Base-by-base conservation (phyloP, 2,888 invertebrate species). In the Tetrapedia diversipes region DNA sequence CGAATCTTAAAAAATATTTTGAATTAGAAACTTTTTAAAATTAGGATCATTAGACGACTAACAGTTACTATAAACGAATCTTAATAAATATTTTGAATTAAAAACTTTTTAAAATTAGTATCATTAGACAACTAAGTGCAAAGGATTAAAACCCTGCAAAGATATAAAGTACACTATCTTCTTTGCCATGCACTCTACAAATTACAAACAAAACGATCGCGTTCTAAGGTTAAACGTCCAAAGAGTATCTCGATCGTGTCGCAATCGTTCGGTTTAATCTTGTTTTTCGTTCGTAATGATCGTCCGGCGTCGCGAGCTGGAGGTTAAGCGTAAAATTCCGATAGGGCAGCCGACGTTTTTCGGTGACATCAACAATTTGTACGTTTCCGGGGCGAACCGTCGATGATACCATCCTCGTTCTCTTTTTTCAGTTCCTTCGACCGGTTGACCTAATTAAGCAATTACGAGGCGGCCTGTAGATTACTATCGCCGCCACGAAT, bases 361-460 rank as follows among this genome's bases (percentile, higher is more conserved):
- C 72, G 53, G 41, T 68, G 79, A 79, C 83, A 79, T 81, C 79
- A 75, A 72, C 51, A 60, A 69, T 79, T 80, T 47, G 66, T 64
- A 43, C 24, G 47, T 45, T 59, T 47, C 47, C 32, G 53, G 22
- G 41, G n/a, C n/a, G 63, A 49, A 27, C 37, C 49, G 68, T 32
- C 47, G 66, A 81, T 65, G 51, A 66, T 66, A 49, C 59, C 56
- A 60, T 76, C 34, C 60, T 60, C 51, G 70, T 29, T 75, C 65
- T n/a, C n/a, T n/a, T n/a, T n/a, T n/a, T n/a, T n/a, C n/a, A n/a
- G n/a, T n/a, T n/a, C n/a, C n/a, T 70, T 69, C 64, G 51, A 16
- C 37, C 51, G 51, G 29, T 24, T 63, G 80, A 80, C 78, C 82
- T 63, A 84, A 84, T 84, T 84, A 78, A 69, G 73, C 63, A 73